Conservation (phyloP, 1,140 invertebrate species). For the Marisa cornuarietis region DNA sequence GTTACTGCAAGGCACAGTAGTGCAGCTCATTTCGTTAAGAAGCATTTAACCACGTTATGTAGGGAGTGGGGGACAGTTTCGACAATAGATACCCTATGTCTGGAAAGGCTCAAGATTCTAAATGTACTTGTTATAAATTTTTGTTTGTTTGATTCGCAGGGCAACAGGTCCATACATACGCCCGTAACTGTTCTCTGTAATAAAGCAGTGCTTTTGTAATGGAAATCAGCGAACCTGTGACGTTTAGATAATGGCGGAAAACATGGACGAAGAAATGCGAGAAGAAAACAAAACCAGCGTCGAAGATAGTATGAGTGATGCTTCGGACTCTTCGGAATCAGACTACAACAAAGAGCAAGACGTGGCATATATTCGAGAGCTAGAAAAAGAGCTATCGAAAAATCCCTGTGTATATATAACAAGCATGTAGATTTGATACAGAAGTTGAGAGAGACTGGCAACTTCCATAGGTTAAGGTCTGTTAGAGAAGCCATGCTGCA, state of each 20-base stretch:
- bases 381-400: conserved; percentile 60
- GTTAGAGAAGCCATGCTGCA: conserved; percentile 76
- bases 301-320: conserved; percentile 10
- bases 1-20: too few species aligned
- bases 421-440: conserved; percentile 73
- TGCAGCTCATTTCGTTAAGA: too few species aligned
- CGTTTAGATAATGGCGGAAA: conserved; percentile 24
- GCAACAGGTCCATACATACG: too few species aligned
- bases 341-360: conserved; percentile 17
- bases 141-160: too few species aligned
- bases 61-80: too few species aligned
- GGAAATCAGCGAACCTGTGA: not conserved
- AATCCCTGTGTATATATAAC: conserved; percentile 77
- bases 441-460: conserved; percentile 70
- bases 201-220: too few species aligned
- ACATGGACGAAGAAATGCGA: conserved; percentile 17
- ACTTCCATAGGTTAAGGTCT: conserved; percentile 72
- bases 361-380: conserved; percentile 14
- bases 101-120: too few species aligned
- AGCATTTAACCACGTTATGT: too few species aligned
- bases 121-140: too few species aligned
- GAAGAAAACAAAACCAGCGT: not conserved
- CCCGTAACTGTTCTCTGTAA: too few species aligned
- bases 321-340: conserved; percentile 10
- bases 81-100: too few species aligned